Base-by-base conservation (phyloP, 2,113 vertebrate genomes). In the Eretmochelys imbricata region DNA sequence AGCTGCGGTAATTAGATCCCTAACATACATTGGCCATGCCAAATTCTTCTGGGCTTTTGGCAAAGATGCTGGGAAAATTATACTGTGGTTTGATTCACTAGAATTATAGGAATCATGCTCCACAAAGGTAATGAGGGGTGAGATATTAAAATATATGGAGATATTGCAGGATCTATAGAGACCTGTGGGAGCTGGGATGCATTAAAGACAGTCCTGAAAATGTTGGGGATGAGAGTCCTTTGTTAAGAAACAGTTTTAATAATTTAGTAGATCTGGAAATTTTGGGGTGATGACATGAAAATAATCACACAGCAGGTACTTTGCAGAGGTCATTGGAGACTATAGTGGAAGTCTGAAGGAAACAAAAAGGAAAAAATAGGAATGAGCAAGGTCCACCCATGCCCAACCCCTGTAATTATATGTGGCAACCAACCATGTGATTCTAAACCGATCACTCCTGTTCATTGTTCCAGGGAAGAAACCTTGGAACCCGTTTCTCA, bases 1-100 rank as follows among this genome's bases (percentile, higher is more conserved):
- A 93, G 75, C 85, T 90, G 76, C 90, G 50, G 76, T 87, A 87
- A 19, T 35, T 76, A 86, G 88, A 81, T 84, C 93, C 96, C 84
- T 62, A 93, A 35, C 69, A 62, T 84, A 87, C 0, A 1, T 35
- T 95, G 86, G 86, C 51, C 46, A 46, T 87, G 48, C 46, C 7
- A 54, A 59, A 59, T 2, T 90, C 72, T 6, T 69, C 48, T 54
- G 27, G 22, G n/a, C n/a, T 59, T 93, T 93, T 85, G 59, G 89
- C 80, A 96, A 88, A 87, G 51, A 85, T 80, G 2, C 13, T 93
- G 69, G 57, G 69, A 87, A 94, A 95, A 95, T 10, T 13, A 51
- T 19, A 9, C 38, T 4, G n/a, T n/a, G 31, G 29, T 72, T 72
- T 38, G 65, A 20, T 91, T 96, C 88, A 20, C 69, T 91, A 49